phyloP scores from a whole-genome alignment of 1,140 invertebrate genomes.

The Stegodyphus dumicola region DNA sequence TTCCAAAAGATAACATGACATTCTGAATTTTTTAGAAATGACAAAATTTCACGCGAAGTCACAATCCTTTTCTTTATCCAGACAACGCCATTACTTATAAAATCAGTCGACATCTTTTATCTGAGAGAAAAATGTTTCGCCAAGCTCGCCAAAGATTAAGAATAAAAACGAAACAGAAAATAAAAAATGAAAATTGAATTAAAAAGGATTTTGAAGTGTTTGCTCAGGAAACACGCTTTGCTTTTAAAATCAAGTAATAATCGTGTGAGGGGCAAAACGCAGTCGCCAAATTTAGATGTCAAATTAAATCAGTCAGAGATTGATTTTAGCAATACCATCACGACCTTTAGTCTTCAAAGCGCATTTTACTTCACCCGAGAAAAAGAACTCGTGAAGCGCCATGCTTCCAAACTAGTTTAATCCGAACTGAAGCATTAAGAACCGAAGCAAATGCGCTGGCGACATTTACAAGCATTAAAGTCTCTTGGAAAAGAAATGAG shows the following conservation, averaged over 20 bases:
- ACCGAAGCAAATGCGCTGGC: constrained; percentile 14
- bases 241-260: constrained; percentile 53
- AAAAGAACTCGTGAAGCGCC: neutral
- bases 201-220: constrained; percentile 40
- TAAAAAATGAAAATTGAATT: constrained; percentile 29
- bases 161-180: too few species aligned
- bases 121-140: too few species aligned
- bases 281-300: constrained; percentile 34
- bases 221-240: constrained; percentile 16
- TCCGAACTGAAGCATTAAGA: constrained; percentile 29
- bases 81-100: too few species aligned
- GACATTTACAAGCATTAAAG: constrained; percentile 42
- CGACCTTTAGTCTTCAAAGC: constrained; percentile 45
- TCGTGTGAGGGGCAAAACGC: constrained; percentile 15
- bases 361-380: constrained; percentile 18
- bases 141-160: too few species aligned
- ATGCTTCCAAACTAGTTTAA: constrained; percentile 32
- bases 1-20: too few species aligned
- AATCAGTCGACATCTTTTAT: too few species aligned
- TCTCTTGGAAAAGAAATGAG: constrained; percentile 24
- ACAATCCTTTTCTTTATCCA: too few species aligned
- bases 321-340: constrained; percentile 42
- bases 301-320: constrained; percentile 55
- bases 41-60: too few species aligned
- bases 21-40: too few species aligned